phyloP scores from a whole-genome alignment of 2,797 vertebrate genomes.

The Jordanella pulchra region DNA sequence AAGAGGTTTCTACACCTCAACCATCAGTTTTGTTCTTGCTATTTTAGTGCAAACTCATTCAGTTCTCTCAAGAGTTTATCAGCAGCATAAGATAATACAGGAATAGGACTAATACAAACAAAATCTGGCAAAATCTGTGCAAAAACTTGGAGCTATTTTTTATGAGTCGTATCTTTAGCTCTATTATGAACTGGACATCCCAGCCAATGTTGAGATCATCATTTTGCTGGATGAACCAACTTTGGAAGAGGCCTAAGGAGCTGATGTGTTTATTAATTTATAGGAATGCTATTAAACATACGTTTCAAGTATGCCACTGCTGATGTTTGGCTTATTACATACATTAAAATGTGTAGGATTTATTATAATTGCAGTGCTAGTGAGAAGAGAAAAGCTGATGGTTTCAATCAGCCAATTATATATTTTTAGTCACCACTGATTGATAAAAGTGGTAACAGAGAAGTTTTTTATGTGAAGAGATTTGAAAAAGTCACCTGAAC shows the following conservation, averaged over 20 bases:
- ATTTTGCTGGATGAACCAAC: no score
- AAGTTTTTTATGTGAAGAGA: no score
- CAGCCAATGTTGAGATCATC: background rate
- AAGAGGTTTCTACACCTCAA: background rate
- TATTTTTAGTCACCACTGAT: background rate
- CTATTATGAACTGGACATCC: background rate
- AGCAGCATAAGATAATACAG: background rate
- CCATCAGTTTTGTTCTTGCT: background rate
- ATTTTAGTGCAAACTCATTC: background rate
- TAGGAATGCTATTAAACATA: no score
- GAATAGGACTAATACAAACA: background rate
- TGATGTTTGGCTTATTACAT: no score
- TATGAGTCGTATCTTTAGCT: background rate
- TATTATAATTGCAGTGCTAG: no score
- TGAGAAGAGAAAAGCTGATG: background rate
- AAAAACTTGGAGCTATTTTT: background rate
- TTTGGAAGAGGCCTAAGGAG: no score
- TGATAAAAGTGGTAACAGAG: no score
- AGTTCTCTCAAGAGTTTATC: background rate
- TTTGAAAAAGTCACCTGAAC: no score
- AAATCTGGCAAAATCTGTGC: background rate
- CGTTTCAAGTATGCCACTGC: no score
- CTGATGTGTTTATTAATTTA: no score
- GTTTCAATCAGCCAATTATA: background rate
- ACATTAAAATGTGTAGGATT: no score